Base-by-base conservation (phyloP, 2,888 invertebrate species). In the Cosmopolites sordidus region DNA sequence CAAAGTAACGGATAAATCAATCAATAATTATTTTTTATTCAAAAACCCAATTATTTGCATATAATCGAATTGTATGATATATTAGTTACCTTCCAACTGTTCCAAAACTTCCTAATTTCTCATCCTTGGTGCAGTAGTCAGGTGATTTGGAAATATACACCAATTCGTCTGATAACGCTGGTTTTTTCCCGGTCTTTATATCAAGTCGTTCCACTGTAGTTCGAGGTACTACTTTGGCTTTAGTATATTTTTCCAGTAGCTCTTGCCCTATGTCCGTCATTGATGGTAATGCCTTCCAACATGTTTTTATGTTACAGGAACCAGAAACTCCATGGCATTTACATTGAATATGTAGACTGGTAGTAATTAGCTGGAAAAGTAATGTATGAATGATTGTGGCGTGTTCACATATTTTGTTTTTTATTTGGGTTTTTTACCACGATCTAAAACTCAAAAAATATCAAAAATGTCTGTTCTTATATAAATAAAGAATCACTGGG, bases 251-350 rank as follows among this genome's bases (percentile, higher is more conserved):
- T 66, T 81, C 73, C 72, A 82, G 76, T 69, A 83, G 72, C 68
- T 78, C 74, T 22, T 73, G 72, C 1, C 79, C 83, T 14, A 82
- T 74, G 42, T 76, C 73, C 1, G 73, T 70, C 53, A 83, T 76
- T 1, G 80, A 75, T 2, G 87, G 84, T 61, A 89, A 73, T 1
- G 87, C 81, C 62, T 83, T 80, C 89, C 89, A 90, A 69, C 89
- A 90, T 37, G 89, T 89, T 69, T 86, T 84, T 63, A 89, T 83
- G 61, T 85, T 87, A 71, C 89, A 89, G 45, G 89, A 88, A 0
- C 89, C 89, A 11, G 89, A 89, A 51, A 90, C 88, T 30, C 90
- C 90, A 75, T 90, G 89, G 65, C 90, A 90, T 68, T 89, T 89
- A 78, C 90, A 90, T 68, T 88, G 79, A 65, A 78, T 76, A 40